Conservation (phyloP, 1,140 invertebrate genomes). For the Drosophila virilis region DNA sequence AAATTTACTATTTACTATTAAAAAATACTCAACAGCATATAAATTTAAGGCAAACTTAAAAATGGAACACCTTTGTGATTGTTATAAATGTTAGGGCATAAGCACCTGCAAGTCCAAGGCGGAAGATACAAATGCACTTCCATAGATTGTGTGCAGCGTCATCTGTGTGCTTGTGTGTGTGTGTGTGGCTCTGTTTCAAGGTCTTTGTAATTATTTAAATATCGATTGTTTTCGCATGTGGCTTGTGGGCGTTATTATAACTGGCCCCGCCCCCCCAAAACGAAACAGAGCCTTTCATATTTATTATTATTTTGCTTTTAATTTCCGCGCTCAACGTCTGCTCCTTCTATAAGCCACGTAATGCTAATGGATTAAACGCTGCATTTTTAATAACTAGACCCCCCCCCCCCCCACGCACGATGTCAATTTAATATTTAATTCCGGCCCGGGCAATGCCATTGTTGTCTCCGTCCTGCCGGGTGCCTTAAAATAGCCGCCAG, state of each 20-base stretch:
- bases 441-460: conserved; percentile 10
- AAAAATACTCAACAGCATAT: not conserved
- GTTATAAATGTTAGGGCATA: conserved; percentile 3
- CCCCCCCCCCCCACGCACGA: not conserved
- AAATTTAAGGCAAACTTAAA: not conserved
- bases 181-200: conserved; percentile 45
- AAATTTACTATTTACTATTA: too few species aligned
- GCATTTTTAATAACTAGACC: conserved; percentile 59
- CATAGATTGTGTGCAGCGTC: conserved; percentile 40
- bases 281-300: conserved; percentile 12
- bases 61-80: too few species aligned
- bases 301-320: conserved; percentile 24
- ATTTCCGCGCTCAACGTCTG: not conserved
- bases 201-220: conserved; percentile 70
- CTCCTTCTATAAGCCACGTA: conserved; percentile 1
- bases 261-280: not conserved
- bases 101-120: conserved; percentile 16
- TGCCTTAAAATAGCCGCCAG: conserved; percentile 56
- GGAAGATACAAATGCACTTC: conserved; percentile 56
- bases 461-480: conserved; percentile 14
- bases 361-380: conserved; percentile 68
- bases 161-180: conserved; percentile 5
- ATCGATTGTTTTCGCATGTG: conserved; percentile 68
- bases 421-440: conserved; percentile 68
- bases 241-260: conserved; percentile 12